A percentile compares a stretch with the other conserved stretches of the same genome.
Conservation (phyloP, 2,113 vertebrate species). For the Sebastes fasciatus region DNA sequence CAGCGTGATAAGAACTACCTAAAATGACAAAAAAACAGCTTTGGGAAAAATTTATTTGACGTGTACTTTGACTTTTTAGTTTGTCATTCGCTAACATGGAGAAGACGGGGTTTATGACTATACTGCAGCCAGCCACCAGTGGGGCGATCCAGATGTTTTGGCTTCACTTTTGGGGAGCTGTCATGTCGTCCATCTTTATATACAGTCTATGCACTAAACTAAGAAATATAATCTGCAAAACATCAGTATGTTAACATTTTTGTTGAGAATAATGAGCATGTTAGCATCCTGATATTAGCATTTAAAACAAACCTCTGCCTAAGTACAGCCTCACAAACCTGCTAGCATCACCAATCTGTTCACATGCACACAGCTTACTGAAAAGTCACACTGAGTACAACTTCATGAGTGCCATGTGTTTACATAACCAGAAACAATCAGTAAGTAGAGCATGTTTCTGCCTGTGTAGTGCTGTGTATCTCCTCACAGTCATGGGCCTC, state of each 20-base stretch:
- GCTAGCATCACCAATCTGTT: background rate
- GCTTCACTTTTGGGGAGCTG: too few species aligned
- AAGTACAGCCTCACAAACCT: background rate
- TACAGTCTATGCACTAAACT: background rate
- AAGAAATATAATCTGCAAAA: background rate
- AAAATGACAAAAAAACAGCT: too few species aligned
- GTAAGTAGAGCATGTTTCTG: background rate
- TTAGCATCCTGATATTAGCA: background rate
- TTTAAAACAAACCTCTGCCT: background rate
- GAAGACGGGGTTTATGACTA: too few species aligned
- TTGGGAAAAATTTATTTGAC: too few species aligned
- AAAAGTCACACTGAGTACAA: background rate
- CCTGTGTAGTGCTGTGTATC: background rate
- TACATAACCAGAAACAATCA: background rate
- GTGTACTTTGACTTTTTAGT: too few species aligned
- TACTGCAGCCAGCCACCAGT: too few species aligned
- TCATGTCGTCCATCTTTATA: too few species aligned
- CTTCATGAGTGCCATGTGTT: background rate
- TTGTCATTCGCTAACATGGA: too few species aligned
- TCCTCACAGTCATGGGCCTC: conserved; percentile 88
- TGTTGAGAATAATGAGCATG: background rate
- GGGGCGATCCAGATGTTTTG: too few species aligned
- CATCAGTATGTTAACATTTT: background rate
- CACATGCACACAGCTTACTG: background rate
- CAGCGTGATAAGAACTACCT: too few species aligned